These are phyloP conservation scores for Prinia subflava DNA, from an alignment of 2,113 vertebrate genomes.

Conservation along the genomic window DNA sequence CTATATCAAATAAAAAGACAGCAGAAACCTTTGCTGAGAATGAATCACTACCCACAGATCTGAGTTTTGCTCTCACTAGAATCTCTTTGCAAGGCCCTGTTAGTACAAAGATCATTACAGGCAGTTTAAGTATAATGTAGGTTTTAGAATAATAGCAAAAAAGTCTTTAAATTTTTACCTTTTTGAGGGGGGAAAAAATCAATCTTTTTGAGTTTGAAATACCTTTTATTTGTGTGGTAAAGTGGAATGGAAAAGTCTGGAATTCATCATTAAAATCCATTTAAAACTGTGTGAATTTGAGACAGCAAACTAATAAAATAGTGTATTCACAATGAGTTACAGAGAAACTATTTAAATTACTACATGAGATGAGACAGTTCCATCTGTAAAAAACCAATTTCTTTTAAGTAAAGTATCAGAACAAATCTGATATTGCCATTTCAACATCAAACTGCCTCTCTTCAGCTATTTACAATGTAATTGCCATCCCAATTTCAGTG, in stretches of 20 bases:
- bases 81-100: neutral
- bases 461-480: conserved; percentile 41
- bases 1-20: neutral
- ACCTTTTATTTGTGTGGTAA: neutral
- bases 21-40: neutral
- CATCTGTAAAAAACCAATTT: conserved; percentile 23
- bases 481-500: conserved; percentile 15
- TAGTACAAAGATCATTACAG: neutral
- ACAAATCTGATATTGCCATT: conserved; percentile 37
- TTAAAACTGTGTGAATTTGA: neutral
- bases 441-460: conserved; percentile 27
- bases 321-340: neutral
- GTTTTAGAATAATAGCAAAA: neutral
- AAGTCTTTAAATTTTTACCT: neutral
- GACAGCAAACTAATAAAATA: neutral
- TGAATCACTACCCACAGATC: neutral
- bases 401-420: conserved; percentile 35
- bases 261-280: neutral
- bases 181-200: neutral
- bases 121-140: neutral
- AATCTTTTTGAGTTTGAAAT: neutral
- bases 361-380: neutral
- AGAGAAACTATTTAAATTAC: conserved; percentile 37
- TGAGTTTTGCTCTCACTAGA: neutral
- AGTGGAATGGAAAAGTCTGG: neutral